phyloP scores from a whole-genome alignment of 1,140 invertebrate genomes.

The Macrobrachium nipponense region DNA sequence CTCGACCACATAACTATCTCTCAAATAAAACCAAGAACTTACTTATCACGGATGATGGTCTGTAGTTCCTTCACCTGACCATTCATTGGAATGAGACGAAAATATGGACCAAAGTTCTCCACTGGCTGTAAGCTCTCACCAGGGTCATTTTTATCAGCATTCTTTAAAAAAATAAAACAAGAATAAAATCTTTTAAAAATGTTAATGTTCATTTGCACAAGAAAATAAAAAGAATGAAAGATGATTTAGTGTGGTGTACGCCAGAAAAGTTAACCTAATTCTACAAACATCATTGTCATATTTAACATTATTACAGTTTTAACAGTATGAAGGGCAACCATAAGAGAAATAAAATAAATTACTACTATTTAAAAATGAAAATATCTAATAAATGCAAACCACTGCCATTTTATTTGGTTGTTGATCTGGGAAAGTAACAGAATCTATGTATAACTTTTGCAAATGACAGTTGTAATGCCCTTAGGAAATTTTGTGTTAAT shows the following conservation, averaged over 20 bases:
- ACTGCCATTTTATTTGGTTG: no score
- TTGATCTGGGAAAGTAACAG: no score
- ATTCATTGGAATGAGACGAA: constrained; percentile 40
- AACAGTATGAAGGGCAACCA: no score
- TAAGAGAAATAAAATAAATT: neutral
- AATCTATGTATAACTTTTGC: no score
- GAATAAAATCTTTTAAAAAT: neutral
- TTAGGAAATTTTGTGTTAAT: no score
- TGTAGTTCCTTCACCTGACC: constrained; percentile 48
- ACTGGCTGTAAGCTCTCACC: constrained; percentile 26
- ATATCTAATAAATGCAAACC: neutral
- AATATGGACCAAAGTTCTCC: constrained; percentile 49
- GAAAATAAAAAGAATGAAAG: no score
- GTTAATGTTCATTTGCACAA: no score
- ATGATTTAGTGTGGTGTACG: no score
- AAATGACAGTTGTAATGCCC: no score
- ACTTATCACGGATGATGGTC: constrained; percentile 49
- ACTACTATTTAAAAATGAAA: neutral
- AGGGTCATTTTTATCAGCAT: constrained; percentile 5
- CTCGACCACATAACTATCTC: neutral
- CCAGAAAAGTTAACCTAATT: no score
- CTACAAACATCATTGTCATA: no score
- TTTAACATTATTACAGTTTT: no score
- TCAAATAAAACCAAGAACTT: neutral
- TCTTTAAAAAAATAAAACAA: constrained; percentile 6